A percentile compares a stretch with the other conserved stretches of the same genome.
phyloP scores from a whole-genome alignment of 1,140 invertebrate genomes.

The Dendroctonus valens region DNA sequence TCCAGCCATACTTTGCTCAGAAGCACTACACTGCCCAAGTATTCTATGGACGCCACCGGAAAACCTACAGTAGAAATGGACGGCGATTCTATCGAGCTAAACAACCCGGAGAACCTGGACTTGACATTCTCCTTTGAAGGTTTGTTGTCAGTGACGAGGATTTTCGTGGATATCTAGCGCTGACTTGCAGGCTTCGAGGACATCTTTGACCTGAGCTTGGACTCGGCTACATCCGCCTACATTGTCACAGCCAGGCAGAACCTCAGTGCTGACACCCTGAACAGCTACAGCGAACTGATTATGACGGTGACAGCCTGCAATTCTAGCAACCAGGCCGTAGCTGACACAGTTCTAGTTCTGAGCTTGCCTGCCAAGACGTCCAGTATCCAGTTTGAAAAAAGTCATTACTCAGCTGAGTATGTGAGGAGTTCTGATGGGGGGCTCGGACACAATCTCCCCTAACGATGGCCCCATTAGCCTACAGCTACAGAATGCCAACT shows the following conservation, averaged over 20 bases:
- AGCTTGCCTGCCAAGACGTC: neutral
- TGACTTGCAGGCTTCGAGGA: conserved; percentile 2
- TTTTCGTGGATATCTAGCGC: neutral
- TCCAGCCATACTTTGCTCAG: neutral
- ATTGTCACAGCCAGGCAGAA: neutral
- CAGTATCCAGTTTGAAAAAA: conserved; percentile 2
- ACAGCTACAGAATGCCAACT: neutral
- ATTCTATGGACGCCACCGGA: conserved; percentile 1
- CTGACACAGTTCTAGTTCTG: conserved; percentile 7
- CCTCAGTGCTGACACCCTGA: neutral
- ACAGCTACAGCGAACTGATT: neutral
- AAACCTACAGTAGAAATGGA: conserved; percentile 3
- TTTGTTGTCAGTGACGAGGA: conserved; percentile 3
- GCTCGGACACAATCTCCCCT: neutral
- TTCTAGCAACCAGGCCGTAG: neutral
- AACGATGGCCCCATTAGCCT: neutral
- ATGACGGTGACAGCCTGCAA: neutral
- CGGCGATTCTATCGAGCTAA: neutral
- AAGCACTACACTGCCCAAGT: conserved; percentile 5
- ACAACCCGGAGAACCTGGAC: neutral
- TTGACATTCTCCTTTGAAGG: conserved; percentile 2
- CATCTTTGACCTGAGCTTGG: conserved; percentile 2
- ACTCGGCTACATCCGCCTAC: neutral
- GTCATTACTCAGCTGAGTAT: conserved; percentile 2
- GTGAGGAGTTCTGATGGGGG: neutral